Conservation (phyloP, 2,797 vertebrate genomes). For the Buphagus erythrorhynchus region DNA sequence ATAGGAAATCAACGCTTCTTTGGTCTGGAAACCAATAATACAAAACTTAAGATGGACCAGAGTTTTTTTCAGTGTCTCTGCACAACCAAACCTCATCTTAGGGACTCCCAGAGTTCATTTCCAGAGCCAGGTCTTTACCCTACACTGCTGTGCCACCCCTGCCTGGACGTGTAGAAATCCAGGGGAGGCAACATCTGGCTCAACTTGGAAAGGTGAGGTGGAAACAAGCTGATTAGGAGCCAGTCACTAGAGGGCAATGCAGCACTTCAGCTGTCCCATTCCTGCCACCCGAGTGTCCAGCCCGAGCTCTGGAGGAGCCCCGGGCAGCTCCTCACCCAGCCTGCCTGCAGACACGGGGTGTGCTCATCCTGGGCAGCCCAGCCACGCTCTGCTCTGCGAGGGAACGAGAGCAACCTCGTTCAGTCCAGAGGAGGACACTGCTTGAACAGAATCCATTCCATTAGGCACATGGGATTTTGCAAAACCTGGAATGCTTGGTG, state of each 20-base stretch:
- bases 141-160: not conserved
- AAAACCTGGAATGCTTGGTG: accelerated
- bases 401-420: not conserved
- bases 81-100: not conserved
- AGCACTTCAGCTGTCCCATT: not conserved
- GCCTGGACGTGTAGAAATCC: not conserved
- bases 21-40: not conserved
- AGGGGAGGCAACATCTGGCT: not conserved
- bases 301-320: accelerated
- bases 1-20: not conserved
- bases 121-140: not conserved
- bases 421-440: not conserved
- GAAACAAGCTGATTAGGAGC: not conserved
- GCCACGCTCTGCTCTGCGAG: accelerated
- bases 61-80: not conserved
- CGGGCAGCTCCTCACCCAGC: not conserved
- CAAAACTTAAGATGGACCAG: not conserved
- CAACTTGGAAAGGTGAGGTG: not conserved
- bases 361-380: no score
- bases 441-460: not conserved
- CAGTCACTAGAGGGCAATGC: slow-evolving; percentile 41
- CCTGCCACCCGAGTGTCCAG: not conserved
- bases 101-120: not conserved
- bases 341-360: no score
- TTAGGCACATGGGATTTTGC: not conserved